These are phyloP conservation scores for Galago senegalensis DNA, from an alignment of 2,797 vertebrate species.

Conservation along the genomic window DNA sequence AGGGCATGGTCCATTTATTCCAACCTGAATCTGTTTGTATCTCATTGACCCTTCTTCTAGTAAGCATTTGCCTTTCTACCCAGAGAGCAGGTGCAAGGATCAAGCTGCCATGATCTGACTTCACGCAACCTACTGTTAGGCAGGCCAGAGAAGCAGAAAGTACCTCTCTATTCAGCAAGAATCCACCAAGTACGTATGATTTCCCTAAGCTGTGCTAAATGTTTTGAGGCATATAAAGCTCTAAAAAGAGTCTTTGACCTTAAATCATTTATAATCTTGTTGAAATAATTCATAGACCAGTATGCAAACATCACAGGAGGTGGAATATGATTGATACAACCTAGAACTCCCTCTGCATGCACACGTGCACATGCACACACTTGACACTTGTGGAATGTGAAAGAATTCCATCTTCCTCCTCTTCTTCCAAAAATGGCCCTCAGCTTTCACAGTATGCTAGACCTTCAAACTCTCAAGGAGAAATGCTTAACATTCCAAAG, in stretches of 20 bases:
- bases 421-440: constrained; percentile 77
- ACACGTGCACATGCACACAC: not conserved
- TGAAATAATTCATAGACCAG: constrained; percentile 56
- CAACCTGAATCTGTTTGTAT: constrained; percentile 32
- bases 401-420: constrained; percentile 66
- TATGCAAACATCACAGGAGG: constrained; percentile 49
- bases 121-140: not conserved
- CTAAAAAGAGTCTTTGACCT: constrained; percentile 41
- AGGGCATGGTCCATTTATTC: constrained; percentile 2
- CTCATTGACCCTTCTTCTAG: constrained; percentile 29
- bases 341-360: not conserved
- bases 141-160: constrained; percentile 48
- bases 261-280: constrained; percentile 41
- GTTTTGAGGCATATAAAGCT: constrained; percentile 47
- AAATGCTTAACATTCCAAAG: constrained; percentile 72
- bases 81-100: constrained; percentile 17
- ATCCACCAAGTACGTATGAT: constrained; percentile 12
- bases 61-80: constrained; percentile 25
- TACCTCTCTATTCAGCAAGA: constrained; percentile 43
- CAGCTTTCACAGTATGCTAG: constrained; percentile 56
- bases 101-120: not conserved
- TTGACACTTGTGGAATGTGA: constrained; percentile 66
- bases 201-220: constrained; percentile 62
- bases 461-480: constrained; percentile 54
- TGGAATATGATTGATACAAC: constrained; percentile 57